Evolutionary conservation across 2,797 vertebrate species (phyloP).

Genomic region (Coregonus ussuriensis): DNA sequence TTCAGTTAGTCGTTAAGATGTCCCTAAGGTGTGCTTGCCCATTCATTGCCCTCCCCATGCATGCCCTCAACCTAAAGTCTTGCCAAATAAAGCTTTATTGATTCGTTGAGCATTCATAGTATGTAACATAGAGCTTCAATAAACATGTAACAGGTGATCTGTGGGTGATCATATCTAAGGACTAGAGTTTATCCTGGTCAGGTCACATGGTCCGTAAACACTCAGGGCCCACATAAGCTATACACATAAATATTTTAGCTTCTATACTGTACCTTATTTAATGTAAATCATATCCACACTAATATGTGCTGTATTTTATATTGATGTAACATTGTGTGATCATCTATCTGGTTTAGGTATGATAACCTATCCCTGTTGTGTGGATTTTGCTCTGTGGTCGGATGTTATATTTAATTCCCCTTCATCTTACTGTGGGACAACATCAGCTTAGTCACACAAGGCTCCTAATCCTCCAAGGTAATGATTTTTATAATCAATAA

Average conservation of each 20-base stretch:
- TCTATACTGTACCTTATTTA: neutral
- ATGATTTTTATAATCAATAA: slow-evolving; percentile 23
- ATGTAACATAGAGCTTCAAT: neutral
- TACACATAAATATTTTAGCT: neutral
- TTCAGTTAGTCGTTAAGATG: neutral
- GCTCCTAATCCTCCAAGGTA: slow-evolving; percentile 13
- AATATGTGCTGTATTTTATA: neutral
- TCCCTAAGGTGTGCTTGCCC: neutral
- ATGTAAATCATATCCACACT: neutral
- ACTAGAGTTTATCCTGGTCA: neutral
- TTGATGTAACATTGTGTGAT: neutral
- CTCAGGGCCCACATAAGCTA: neutral
- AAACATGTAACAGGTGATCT: neutral
- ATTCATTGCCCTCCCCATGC: neutral
- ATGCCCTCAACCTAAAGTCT: neutral
- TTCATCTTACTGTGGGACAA: neutral
- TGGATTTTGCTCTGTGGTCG: neutral
- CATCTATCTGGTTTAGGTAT: neutral
- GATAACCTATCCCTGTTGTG: neutral
- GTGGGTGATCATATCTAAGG: neutral
- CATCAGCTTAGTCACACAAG: neutral
- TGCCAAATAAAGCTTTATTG: neutral
- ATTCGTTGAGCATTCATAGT: neutral
- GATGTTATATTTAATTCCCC: neutral
- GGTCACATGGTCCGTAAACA: neutral